These are phyloP conservation scores for Pomacea canaliculata DNA, from an alignment of 2,888 invertebrate genomes.

Conservation along the genomic window DNA sequence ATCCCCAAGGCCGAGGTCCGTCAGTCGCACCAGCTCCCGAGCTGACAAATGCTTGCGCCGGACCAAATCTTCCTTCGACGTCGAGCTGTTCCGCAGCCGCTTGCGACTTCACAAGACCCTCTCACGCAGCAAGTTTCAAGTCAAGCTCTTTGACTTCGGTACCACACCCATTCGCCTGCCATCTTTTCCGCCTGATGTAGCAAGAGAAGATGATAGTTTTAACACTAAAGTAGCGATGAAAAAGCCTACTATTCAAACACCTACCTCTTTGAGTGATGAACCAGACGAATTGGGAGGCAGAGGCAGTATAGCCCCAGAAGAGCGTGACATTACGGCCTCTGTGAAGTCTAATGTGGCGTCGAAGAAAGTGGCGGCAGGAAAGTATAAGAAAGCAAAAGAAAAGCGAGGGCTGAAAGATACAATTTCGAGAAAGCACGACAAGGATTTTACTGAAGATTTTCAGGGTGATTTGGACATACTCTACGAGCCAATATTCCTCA, in stretches of 20 bases:
- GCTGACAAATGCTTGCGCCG: constrained; percentile 16
- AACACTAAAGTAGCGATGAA: too few species aligned
- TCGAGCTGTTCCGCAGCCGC: constrained; percentile 15
- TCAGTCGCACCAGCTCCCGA: constrained; percentile 13
- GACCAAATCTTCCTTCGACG: constrained; percentile 16
- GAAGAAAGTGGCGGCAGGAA: too few species aligned
- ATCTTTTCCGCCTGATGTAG: neutral
- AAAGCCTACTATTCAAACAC: too few species aligned
- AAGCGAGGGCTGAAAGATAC: too few species aligned
- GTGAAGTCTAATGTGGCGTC: too few species aligned
- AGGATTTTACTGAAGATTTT: too few species aligned
- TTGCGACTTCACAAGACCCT: constrained; percentile 21
- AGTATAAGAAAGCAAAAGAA: too few species aligned
- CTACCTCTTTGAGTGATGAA: neutral
- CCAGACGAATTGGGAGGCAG: neutral
- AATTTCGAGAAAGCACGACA: too few species aligned
- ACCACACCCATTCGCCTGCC: neutral
- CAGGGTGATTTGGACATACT: too few species aligned
- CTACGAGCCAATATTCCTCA: neutral
- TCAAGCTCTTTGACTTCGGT: constrained; percentile 1
- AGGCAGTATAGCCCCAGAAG: neutral
- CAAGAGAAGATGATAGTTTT: neutral
- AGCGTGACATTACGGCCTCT: too few species aligned
- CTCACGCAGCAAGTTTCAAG: constrained; percentile 16
- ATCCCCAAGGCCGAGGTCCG: constrained; percentile 13